Base-by-base conservation (phyloP, 1,140 invertebrate species). In the Hesperophylax magnus region DNA sequence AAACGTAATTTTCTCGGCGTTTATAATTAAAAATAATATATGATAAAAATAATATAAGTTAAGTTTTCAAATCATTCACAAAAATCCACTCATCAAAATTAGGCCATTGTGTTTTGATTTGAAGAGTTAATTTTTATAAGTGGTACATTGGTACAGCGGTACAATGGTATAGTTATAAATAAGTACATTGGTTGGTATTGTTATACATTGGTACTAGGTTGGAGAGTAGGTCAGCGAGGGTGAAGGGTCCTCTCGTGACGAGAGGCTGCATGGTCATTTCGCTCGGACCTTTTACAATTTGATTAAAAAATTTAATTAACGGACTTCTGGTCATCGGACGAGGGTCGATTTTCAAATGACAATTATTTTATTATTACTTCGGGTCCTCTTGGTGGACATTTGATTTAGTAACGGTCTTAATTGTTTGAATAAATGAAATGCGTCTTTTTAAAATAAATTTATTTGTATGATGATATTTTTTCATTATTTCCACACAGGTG, bases 221-320 rank as follows among this genome's bases (percentile, higher is more conserved):
- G n/a, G 69, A 22, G 52, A 18, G 71, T 56, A 54, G 39, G 39
- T 14, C 58, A 22, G 39, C 56, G 71, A 22, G 77, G 22, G 17
- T 79, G 20, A 60, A 79, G 81, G 58, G 69, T 61, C 67, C 78
- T 63, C 77, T 78, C 63, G 61, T 77, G 18, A 65, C 34, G 52
- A 56, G 75, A 69, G 76, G 27, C 53, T 69, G 52, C 52, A 79
- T 78, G 61, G 69, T 18, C 61, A 67, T 77, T 79, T 53, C 67
- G 67, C 31, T 60, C 54, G 53, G 22, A 58, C 81, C 31, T 82
- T 83, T 80, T 65, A 15, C 47, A 83, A 81, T 83, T 83, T 81
- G 79, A 83, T 81, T 80, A 83, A 83, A 81, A 83, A 81, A 77
- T 31, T 77, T 83, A 81, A 83, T 83, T 83, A 81, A 83, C 77